A percentile compares a stretch with the other conserved stretches of the same genome.
Evolutionary conservation across 2,888 invertebrate genomes (phyloP).

Genomic region (Volucella inanis): DNA sequence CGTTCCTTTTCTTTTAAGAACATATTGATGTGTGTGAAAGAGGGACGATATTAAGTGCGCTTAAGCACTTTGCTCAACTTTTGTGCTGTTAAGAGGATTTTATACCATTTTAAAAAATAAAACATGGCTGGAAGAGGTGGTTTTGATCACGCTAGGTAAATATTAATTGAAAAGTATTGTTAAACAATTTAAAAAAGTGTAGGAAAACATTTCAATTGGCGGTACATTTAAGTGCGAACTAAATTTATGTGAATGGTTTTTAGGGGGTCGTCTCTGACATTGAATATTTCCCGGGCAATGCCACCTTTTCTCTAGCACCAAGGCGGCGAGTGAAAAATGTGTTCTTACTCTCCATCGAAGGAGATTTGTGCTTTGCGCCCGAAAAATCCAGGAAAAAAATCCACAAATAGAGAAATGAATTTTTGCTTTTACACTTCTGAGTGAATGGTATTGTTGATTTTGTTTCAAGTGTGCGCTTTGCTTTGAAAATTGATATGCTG

Average conservation of each 20-base stretch:
- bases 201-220: conserved; percentile 23
- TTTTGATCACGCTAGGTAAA: conserved; percentile 93
- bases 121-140: conserved; percentile 96
- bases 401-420: conserved; percentile 31
- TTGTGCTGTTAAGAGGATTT: conserved; percentile 70
- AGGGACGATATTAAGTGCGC: conserved; percentile 41
- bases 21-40: not conserved
- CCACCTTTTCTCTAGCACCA: conserved; percentile 48
- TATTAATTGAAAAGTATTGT: conserved; percentile 79
- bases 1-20: not conserved
- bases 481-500: conserved; percentile 50
- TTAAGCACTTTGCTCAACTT: conserved; percentile 62
- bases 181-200: conserved; percentile 64
- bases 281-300: conserved; percentile 52
- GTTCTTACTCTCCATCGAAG: conserved; percentile 57
- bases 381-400: conserved; percentile 38
- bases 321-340: conserved; percentile 74
- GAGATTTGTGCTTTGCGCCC: conserved; percentile 64
- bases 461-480: not conserved
- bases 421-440: conserved; percentile 9
- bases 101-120: conserved; percentile 83
- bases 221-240: conserved; percentile 29
- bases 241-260: conserved; percentile 49
- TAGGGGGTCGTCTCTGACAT: conserved; percentile 22
- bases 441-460: conserved; percentile 25